Evolutionary conservation across 2,113 vertebrate genomes (phyloP), one percentile per base, ranked within the genome.

Genomic region (Galbula dea): DNA sequence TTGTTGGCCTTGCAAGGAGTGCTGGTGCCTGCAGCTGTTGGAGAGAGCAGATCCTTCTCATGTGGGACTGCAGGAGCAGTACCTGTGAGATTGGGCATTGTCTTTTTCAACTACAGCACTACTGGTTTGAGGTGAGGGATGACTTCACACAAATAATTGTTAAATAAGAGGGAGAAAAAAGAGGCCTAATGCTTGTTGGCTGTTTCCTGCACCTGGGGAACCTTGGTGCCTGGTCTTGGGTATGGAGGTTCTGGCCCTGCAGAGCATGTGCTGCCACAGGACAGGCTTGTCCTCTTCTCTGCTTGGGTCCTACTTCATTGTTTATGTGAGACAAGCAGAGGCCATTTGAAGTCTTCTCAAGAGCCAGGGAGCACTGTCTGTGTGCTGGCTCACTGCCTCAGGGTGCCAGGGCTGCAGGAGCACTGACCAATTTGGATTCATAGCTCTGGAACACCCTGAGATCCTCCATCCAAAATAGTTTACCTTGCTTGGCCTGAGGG

Each of bases 381-480:
- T 21, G 24, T 39, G 26, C 29, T 75, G 55, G n/a, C 29, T 71
- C n/a, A 2, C 39, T 91, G 37, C 18, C 30, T 20, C 6, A 3
- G 17, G 13, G 24, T 11, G 8, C 48, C 36, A 36, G 52, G 34
- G 15, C 37, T 27, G 23, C 12, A 46, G 52, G 30, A 41, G 21
- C 1, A 1, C 17, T 22, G 16, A 37, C 15, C 41, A 6, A 22
- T 9, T 49, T 6, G 2, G 26, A 52, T 34, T 2, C 0, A 2
- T 54, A 24, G 16, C 58, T 78, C 34, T 26, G 29, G 36, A 67
- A 27, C 39, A 41, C 4, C 8, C 2, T 2, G 74, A 58, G 46
- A 24, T 19, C 7, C 26, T 45, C 20, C 57, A 13, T 32, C 14
- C n/a, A 36, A 65, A 79, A 30, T 14, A 29, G 41, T 0, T 2